Conservation (phyloP, 2,888 invertebrate genomes). For the Pseudococcus jackbeardsleyi region DNA sequence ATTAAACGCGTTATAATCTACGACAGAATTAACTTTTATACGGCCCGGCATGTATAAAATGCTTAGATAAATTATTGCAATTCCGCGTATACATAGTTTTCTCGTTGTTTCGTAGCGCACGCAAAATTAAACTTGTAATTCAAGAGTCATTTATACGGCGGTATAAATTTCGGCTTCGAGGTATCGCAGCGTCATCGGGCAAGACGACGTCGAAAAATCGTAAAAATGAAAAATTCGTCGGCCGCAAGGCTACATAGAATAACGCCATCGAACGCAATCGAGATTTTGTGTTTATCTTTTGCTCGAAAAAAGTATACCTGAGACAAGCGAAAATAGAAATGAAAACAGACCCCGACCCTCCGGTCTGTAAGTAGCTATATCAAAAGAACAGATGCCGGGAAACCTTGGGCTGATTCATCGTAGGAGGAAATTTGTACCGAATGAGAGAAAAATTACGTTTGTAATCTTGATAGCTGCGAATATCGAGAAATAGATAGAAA, state of each 20-base stretch:
- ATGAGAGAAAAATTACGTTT: neutral
- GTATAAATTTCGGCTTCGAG: neutral
- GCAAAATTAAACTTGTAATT: slow-evolving; percentile 17
- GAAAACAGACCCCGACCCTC: neutral
- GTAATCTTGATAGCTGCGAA: slow-evolving; percentile 35
- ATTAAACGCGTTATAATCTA: slow-evolving; percentile 6
- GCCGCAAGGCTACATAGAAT: slow-evolving; percentile 23
- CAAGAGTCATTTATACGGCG: slow-evolving; percentile 7
- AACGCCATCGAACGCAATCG: slow-evolving; percentile 38
- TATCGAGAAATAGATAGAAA: slow-evolving; percentile 43
- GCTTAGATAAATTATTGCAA: slow-evolving; percentile 12
- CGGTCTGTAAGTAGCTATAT: neutral
- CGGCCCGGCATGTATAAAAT: neutral
- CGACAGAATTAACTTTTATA: slow-evolving; percentile 17
- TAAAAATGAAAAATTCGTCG: slow-evolving; percentile 50
- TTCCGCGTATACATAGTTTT: neutral
- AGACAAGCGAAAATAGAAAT: neutral
- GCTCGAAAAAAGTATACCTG: neutral
- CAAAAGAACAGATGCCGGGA: neutral
- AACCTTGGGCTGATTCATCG: neutral
- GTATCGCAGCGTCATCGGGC: neutral
- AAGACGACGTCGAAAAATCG: slow-evolving; percentile 17
- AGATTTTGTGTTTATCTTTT: slow-evolving; percentile 17
- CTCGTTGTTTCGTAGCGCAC: neutral
- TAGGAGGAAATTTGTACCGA: slow-evolving; percentile 22